Percentiles rank a stretch among this genome's conserved stretches.
phyloP scores from a whole-genome alignment of 2,888 invertebrate genomes.

The Perdita meconis region DNA sequence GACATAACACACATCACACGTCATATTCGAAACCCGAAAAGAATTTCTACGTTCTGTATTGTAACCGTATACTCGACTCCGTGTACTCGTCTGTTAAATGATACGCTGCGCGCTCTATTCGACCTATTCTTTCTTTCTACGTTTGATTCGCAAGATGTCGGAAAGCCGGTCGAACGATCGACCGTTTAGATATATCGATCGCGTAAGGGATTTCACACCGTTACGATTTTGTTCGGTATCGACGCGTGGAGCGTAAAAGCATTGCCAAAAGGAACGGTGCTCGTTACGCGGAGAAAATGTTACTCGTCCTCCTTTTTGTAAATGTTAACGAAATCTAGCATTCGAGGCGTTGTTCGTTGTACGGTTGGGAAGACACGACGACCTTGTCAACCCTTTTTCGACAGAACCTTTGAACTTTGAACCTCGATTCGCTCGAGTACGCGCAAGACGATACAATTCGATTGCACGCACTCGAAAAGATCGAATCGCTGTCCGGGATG shows the following conservation, averaged over 20 bases:
- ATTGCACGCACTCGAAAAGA: conserved; percentile 10
- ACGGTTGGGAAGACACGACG: conserved; percentile 35
- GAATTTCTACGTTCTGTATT: conserved; percentile 36
- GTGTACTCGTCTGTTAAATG: conserved; percentile 36
- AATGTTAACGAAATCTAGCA: conserved; percentile 48
- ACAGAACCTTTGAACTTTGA: conserved; percentile 1
- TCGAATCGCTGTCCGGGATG: neutral
- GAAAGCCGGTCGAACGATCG: conserved; percentile 13
- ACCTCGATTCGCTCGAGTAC: conserved; percentile 19
- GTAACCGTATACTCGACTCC: conserved; percentile 38
- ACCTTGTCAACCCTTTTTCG: neutral
- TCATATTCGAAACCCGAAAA: conserved; percentile 25
- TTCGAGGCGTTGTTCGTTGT: conserved; percentile 38
- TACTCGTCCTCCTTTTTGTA: conserved; percentile 51
- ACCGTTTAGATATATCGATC: conserved; percentile 11
- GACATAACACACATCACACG: too few species aligned
- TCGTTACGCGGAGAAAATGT: conserved; percentile 31
- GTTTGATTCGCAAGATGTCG: conserved; percentile 7
- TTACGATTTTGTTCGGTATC: conserved; percentile 14
- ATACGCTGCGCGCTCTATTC: conserved; percentile 36
- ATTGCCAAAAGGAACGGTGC: conserved; percentile 24
- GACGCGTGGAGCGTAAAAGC: conserved; percentile 21
- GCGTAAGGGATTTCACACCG: conserved; percentile 11
- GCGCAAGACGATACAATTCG: conserved; percentile 7
- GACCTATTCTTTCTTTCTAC: conserved; percentile 29